Conservation (phyloP, 2,113 vertebrate species). For the Orientallactaga bullata region DNA sequence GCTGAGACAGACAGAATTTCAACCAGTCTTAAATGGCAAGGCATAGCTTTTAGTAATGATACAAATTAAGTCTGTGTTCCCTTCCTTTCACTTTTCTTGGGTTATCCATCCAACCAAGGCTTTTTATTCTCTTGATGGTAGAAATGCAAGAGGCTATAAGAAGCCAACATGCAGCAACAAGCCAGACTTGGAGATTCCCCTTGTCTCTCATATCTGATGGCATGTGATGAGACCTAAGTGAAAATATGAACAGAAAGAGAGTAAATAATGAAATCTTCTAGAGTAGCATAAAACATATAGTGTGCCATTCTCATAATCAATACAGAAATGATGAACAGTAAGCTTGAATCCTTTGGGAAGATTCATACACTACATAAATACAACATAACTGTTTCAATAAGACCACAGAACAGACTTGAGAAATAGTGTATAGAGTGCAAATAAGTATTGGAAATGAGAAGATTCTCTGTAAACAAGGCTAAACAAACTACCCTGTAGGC, state of each 20-base stretch:
- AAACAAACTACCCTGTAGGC: not conserved
- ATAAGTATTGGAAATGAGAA: not conserved
- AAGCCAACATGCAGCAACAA: not conserved
- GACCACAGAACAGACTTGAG: not conserved
- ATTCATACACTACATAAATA: not conserved
- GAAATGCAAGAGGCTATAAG: not conserved
- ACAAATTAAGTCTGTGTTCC: not conserved
- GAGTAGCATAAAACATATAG: not conserved
- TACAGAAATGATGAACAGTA: not conserved
- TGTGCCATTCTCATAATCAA: not conserved
- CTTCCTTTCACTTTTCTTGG: not conserved
- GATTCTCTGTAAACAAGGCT: not conserved
- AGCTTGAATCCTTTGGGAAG: not conserved
- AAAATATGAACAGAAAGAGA: not conserved
- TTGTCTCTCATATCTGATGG: not conserved
- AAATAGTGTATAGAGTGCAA: not conserved
- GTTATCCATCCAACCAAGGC: not conserved
- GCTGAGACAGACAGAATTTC: not conserved
- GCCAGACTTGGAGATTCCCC: not conserved
- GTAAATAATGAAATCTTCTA: not conserved
- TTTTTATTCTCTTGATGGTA: not conserved
- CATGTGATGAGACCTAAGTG: not conserved
- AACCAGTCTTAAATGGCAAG: not conserved
- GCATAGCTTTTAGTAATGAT: not conserved
- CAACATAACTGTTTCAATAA: not conserved